phyloP scores from a whole-genome alignment of 2,113 vertebrate genomes.

The Dinomys branickii region DNA sequence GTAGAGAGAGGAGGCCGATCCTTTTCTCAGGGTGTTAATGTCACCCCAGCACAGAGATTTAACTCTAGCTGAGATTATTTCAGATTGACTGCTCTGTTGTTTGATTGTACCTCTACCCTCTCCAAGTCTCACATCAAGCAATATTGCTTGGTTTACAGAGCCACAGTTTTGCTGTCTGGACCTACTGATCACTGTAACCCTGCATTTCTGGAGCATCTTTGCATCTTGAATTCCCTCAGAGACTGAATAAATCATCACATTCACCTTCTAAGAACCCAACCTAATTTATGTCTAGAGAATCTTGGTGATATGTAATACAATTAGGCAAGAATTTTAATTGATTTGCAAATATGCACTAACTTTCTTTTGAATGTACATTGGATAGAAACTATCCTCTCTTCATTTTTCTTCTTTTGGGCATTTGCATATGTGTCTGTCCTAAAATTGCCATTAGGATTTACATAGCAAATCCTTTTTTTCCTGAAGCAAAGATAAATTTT shows the following conservation, averaged over 20 bases:
- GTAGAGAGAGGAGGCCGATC: neutral
- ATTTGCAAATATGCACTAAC: neutral
- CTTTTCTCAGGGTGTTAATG: neutral
- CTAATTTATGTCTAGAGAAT: neutral
- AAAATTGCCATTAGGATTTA: neutral
- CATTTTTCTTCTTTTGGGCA: neutral
- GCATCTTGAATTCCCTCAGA: neutral
- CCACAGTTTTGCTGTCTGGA: neutral
- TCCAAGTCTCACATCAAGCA: neutral
- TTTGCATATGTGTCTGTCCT: neutral
- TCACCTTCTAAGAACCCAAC: neutral
- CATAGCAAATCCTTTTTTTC: neutral
- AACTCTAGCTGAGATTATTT: neutral
- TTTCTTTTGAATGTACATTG: neutral
- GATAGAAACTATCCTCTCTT: neutral
- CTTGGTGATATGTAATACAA: neutral
- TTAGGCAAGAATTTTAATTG: conserved; percentile 10
- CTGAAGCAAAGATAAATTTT: neutral
- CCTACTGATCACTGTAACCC: neutral
- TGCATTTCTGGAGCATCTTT: neutral
- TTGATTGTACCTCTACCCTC: too few relatives aligned
- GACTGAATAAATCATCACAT: neutral
- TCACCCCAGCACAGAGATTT: neutral
- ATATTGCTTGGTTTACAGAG: neutral
- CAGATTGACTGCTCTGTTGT: neutral